Evolutionary conservation across 2,113 vertebrate genomes (phyloP).

Genomic region (Orycteropus afer): DNA sequence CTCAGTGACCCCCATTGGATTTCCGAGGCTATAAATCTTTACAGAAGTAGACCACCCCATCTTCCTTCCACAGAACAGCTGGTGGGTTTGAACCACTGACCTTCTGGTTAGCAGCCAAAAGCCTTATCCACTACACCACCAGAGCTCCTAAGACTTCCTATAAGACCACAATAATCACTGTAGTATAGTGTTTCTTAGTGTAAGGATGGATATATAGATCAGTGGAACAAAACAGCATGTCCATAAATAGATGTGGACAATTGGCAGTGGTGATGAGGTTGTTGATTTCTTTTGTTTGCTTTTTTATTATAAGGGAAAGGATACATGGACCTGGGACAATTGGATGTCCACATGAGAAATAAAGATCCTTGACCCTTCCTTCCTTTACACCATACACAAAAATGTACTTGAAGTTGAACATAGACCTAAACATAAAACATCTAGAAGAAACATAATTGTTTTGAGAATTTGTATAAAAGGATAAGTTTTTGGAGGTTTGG

Average conservation of each 20-base stretch:
- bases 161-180: background rate
- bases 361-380: background rate
- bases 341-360: background rate
- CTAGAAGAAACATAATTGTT: slow-evolving; percentile 26
- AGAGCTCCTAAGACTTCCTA: slow-evolving; percentile 17
- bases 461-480: too few relatives aligned
- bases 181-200: background rate
- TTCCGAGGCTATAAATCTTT: too few relatives aligned
- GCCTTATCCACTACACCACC: too few relatives aligned
- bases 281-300: background rate
- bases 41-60: too few relatives aligned
- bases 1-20: too few relatives aligned
- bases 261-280: background rate
- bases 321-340: background rate
- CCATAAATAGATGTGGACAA: background rate
- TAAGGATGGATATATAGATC: background rate
- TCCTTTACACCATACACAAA: too few relatives aligned
- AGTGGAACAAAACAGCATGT: background rate
- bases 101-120: too few relatives aligned
- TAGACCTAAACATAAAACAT: background rate
- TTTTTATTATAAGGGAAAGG: slow-evolving; percentile 26
- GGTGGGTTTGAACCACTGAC: too few relatives aligned
- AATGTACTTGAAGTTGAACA: background rate
- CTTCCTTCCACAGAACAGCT: too few relatives aligned
- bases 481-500: background rate